Conservation (phyloP, 2,888 invertebrate genomes). For the Drosophila mettleri region DNA sequence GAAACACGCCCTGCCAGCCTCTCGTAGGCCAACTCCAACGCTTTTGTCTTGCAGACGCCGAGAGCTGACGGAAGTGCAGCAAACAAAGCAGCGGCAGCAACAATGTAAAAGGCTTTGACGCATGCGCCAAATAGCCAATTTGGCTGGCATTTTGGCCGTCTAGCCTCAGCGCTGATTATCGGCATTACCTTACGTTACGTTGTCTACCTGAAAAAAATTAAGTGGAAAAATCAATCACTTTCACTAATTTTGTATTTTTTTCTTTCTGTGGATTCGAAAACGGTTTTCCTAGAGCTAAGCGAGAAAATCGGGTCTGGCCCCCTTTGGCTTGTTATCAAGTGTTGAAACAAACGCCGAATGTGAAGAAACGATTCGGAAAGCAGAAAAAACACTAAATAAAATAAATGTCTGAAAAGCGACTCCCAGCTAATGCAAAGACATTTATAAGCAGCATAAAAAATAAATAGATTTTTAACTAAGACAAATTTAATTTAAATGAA, state of each 20-base stretch:
- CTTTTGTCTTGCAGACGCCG: conserved; percentile 41
- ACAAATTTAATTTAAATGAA: conserved; percentile 67
- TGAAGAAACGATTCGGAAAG: conserved; percentile 10
- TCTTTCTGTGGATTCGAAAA: conserved; percentile 43
- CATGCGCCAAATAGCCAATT: conserved; percentile 73
- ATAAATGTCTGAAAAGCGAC: conserved; percentile 7
- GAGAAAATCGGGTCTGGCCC: conserved; percentile 54
- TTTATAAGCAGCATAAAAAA: conserved; percentile 48
- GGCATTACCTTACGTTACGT: conserved; percentile 61
- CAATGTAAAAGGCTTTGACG: conserved; percentile 56
- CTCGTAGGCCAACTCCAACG: conserved; percentile 19
- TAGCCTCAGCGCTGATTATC: conserved; percentile 71
- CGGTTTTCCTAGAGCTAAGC: conserved; percentile 57
- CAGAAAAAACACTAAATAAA: neutral
- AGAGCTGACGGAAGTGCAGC: conserved; percentile 61
- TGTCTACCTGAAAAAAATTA: conserved; percentile 67
- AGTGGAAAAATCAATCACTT: conserved; percentile 80
- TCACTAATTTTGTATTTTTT: conserved; percentile 66
- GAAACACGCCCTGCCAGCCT: conserved; percentile 35
- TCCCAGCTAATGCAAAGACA: conserved; percentile 54
- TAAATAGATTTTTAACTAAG: conserved; percentile 58
- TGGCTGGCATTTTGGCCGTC: conserved; percentile 51
- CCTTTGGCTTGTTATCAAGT: conserved; percentile 66
- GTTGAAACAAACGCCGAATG: conserved; percentile 66
- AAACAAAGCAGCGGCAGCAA: conserved; percentile 28